Conservation (phyloP, 2,888 invertebrate species). For the Sipha maydis region DNA sequence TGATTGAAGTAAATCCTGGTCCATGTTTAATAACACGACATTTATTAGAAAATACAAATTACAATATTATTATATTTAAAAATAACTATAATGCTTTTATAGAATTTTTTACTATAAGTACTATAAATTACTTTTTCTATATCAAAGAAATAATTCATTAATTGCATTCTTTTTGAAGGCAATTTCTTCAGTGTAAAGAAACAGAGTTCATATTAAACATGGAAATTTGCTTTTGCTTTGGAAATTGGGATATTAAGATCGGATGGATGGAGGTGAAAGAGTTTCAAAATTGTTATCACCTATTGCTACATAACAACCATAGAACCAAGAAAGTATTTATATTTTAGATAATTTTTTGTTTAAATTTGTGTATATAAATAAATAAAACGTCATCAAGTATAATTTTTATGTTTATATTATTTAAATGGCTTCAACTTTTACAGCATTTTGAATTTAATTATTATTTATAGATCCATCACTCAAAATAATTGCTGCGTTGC, state of each 20-base stretch:
- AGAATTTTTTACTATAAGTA: conserved; percentile 27
- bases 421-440: neutral
- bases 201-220: conserved; percentile 24
- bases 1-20: conserved; percentile 55
- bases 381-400: neutral
- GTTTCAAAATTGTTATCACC: conserved; percentile 40
- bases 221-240: conserved; percentile 50
- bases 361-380: neutral
- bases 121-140: neutral
- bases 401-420: neutral
- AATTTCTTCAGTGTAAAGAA: neutral
- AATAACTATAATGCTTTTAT: conserved; percentile 20
- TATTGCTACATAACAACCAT: conserved; percentile 1
- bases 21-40: conserved; percentile 40
- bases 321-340: conserved; percentile 26
- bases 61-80: conserved; percentile 41
- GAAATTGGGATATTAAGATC: conserved; percentile 52
- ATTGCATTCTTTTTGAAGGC: conserved; percentile 6
- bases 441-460: neutral
- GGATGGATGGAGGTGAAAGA: conserved; percentile 37
- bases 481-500: conserved; percentile 48
- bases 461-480: conserved; percentile 22
- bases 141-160: neutral
- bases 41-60: conserved; percentile 42
- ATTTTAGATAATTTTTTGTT: neutral